These are phyloP conservation scores for Muscicapa striata DNA, from an alignment of 2,797 vertebrate species.

Conservation along the genomic window DNA sequence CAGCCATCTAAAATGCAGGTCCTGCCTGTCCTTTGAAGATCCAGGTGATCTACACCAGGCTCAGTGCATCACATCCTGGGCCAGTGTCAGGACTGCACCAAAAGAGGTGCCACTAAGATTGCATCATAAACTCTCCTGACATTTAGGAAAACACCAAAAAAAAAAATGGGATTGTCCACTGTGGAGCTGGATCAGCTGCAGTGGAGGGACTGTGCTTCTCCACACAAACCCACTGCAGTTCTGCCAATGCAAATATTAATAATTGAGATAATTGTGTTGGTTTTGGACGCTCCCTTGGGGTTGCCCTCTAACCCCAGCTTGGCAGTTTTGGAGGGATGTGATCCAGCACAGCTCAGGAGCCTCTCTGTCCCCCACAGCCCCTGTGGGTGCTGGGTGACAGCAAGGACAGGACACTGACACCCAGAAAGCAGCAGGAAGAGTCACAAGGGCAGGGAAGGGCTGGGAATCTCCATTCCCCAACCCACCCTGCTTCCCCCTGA, in stretches of 20 bases:
- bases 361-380: neutral
- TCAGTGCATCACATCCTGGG: neutral
- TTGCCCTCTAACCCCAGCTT: conserved; percentile 30
- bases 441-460: neutral
- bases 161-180: neutral
- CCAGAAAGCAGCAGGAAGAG: neutral
- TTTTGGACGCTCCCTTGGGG: conserved; percentile 42
- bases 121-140: neutral
- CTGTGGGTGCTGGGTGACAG: neutral
- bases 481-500: fast-evolving
- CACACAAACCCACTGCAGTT: neutral
- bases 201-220: neutral
- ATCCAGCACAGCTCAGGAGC: neutral
- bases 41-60: neutral
- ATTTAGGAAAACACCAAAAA: neutral
- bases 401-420: neutral
- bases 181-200: neutral
- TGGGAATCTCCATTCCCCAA: neutral
- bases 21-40: neutral
- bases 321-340: neutral
- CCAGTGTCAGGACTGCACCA: neutral
- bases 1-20: neutral
- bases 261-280: conserved; percentile 28
- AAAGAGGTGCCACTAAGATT: neutral
- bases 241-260: conserved; percentile 51